These are phyloP conservation scores for Orchesellides sinensis DNA, from an alignment of 2,888 invertebrate genomes.

Conservation along the genomic window DNA sequence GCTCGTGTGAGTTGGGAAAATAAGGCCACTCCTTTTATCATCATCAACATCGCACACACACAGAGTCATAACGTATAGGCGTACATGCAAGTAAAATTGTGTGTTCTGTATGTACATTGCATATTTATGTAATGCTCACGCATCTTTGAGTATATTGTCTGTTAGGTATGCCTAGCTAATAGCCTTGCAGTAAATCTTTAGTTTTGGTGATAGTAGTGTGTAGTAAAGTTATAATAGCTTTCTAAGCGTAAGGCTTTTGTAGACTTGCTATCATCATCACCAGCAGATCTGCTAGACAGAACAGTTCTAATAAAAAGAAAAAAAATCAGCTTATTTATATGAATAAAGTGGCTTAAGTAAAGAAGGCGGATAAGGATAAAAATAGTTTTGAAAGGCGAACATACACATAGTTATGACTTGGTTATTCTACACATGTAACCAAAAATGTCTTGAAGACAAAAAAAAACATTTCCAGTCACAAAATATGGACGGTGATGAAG, in stretches of 20 bases:
- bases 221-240: too few species aligned
- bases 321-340: constrained; percentile 8
- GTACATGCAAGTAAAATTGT: too few species aligned
- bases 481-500: constrained; percentile 34
- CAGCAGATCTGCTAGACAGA: too few species aligned
- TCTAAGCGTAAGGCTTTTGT: too few species aligned
- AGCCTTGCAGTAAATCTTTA: too few species aligned
- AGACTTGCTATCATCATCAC: background rate
- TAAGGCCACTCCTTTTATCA: constrained; percentile 68
- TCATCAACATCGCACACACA: constrained; percentile 34
- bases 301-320: background rate
- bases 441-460: background rate
- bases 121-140: background rate
- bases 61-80: too few species aligned
- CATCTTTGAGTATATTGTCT: too few species aligned
- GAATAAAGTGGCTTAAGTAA: constrained; percentile 8
- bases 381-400: constrained; percentile 39
- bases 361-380: constrained; percentile 62
- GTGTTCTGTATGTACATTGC: background rate
- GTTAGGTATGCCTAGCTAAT: too few species aligned
- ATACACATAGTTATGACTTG: background rate
- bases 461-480: constrained; percentile 31
- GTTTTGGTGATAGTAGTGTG: too few species aligned
- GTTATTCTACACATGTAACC: background rate
- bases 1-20: constrained; percentile 64